Conservation (phyloP, 1,140 invertebrate species). For the Leptopilina boulardi region DNA sequence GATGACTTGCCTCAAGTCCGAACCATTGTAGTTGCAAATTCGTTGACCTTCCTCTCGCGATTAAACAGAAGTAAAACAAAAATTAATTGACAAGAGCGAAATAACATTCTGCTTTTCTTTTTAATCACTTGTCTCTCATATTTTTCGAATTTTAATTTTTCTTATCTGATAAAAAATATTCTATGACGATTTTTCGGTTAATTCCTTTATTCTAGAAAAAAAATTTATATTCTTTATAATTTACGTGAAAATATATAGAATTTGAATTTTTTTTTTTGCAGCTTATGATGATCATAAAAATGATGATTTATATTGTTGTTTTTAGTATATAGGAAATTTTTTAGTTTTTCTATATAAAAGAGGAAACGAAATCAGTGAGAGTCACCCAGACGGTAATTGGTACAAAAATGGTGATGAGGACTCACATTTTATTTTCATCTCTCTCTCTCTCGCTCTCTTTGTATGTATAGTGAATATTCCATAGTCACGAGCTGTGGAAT, state of each 20-base stretch:
- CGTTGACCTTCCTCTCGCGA: constrained; percentile 7
- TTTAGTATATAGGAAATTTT: no score
- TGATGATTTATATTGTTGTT: background rate
- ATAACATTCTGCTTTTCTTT: background rate
- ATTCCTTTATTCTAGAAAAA: no score
- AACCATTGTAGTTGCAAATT: constrained; percentile 14
- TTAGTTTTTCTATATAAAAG: no score
- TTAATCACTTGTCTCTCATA: no score
- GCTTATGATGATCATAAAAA: background rate
- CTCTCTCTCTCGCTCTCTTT: background rate
- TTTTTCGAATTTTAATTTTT: no score
- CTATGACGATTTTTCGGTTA: no score
- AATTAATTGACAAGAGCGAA: background rate
- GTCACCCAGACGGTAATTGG: constrained; percentile 56
- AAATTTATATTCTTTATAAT: no score
- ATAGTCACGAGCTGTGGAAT: constrained; percentile 45
- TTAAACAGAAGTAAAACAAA: background rate
- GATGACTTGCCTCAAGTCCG: constrained; percentile 18
- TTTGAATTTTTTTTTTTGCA: no score
- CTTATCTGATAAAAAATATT: no score
- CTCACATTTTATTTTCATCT: constrained; percentile 52
- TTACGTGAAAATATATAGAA: no score
- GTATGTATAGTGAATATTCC: constrained; percentile 9
- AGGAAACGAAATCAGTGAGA: constrained; percentile 22
- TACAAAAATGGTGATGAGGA: constrained; percentile 50